A percentile compares a stretch with the other conserved stretches of the same genome.
These are phyloP conservation scores for Prunella strophiata DNA, from an alignment of 2,797 vertebrate species.

Conservation along the genomic window DNA sequence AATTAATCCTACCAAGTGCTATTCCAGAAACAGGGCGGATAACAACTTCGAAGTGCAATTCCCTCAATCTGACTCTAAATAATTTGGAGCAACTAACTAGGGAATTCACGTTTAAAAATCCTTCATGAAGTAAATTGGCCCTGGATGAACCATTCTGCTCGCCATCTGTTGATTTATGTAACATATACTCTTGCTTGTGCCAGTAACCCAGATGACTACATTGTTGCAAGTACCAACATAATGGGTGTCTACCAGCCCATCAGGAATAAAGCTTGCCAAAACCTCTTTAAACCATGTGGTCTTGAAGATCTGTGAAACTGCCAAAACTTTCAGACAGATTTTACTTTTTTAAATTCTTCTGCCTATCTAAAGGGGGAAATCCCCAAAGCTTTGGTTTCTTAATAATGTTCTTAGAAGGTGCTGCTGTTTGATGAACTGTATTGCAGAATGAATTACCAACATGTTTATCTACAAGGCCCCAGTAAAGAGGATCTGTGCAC, in stretches of 20 bases:
- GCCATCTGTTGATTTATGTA: slow-evolving; percentile 53
- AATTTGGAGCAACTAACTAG: slow-evolving; percentile 21
- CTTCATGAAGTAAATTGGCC: slow-evolving; percentile 1
- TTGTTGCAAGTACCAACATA: not conserved
- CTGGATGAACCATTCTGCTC: slow-evolving; percentile 35
- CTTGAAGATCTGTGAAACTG: not conserved
- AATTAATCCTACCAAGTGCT: slow-evolving; percentile 4
- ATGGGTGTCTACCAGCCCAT: not conserved
- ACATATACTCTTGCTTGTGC: slow-evolving; percentile 1
- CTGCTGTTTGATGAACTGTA: not conserved
- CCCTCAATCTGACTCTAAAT: too few species aligned
- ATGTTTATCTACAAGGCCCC: not conserved
- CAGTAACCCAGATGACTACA: slow-evolving; percentile 38
- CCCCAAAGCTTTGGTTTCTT: not conserved
- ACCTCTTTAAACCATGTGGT: not conserved
- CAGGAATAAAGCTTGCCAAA: not conserved
- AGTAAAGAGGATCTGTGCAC: slow-evolving; percentile 17
- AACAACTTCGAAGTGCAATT: not conserved
- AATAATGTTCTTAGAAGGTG: not conserved
- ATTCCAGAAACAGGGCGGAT: not conserved
- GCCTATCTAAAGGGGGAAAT: not conserved
- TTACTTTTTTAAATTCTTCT: not conserved
- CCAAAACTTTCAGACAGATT: not conserved
- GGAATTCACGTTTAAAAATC: slow-evolving; percentile 42
- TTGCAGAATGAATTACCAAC: not conserved